phyloP scores from a whole-genome alignment of 2,888 invertebrate species.

The Parnassius orleans region DNA sequence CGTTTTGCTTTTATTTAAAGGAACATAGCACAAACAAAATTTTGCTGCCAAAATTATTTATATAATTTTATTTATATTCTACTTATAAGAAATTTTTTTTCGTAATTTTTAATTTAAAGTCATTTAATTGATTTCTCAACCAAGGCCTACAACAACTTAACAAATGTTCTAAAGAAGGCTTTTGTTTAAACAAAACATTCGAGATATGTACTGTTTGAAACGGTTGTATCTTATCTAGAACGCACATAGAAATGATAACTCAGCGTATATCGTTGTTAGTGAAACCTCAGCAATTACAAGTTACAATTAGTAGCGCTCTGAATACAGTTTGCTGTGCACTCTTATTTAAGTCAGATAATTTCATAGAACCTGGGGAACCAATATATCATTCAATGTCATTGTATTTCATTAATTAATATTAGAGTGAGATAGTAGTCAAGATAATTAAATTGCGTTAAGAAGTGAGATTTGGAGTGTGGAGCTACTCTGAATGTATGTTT shows the following conservation, averaged over 20 bases:
- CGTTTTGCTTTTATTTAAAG: constrained; percentile 10
- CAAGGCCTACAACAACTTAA: too few species aligned
- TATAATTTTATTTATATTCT: too few species aligned
- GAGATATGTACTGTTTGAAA: constrained; percentile 17
- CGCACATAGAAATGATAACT: constrained; percentile 60
- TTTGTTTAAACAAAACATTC: constrained; percentile 15
- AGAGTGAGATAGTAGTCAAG: too few species aligned
- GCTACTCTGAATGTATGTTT: too few species aligned
- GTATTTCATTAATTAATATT: background rate
- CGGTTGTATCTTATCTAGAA: constrained; percentile 28
- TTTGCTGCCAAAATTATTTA: constrained; percentile 3
- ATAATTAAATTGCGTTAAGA: too few species aligned
- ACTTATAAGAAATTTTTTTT: too few species aligned
- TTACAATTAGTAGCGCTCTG: constrained; percentile 75
- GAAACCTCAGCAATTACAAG: constrained; percentile 73
- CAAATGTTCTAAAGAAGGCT: background rate
- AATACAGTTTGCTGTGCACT: constrained; percentile 47
- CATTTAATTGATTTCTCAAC: too few species aligned
- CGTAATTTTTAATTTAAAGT: too few species aligned
- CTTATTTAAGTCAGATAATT: constrained; percentile 18
- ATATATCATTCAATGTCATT: background rate
- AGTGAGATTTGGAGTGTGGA: too few species aligned
- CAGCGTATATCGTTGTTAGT: constrained; percentile 73
- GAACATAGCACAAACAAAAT: background rate
- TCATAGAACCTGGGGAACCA: background rate